Evolutionary conservation across 37 sponge, comb jelly and placozoan genomes (phyloP), one percentile per base, ranked within the genome.

Genomic region (Chondrilla cf. caribensis): DNA sequence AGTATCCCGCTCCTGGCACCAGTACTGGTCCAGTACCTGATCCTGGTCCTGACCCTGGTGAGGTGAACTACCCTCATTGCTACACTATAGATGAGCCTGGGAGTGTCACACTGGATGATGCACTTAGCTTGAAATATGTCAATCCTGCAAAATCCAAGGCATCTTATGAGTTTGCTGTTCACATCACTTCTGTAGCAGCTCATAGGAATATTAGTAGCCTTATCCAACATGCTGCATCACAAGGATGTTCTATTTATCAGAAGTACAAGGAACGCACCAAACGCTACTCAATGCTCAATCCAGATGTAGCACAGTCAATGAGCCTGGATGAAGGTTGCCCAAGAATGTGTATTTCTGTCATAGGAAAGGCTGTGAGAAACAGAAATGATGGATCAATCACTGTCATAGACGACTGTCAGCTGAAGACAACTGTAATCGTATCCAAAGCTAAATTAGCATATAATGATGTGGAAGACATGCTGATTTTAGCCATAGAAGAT

Each of bases 81-180:
- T 93, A 89, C 58, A 93, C 89, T 24, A 89, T 93, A 67, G 93
- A 93, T 64, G 87, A 89, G 14, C 65, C 84, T 42, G 82, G 54
- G 33, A 83, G 87, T 24, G 44, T 35, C 0, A 81, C 78, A 28
- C 82, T 89, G 8, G 93, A 93, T 81, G 90, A 93, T 93, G 93
- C 93, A 17, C 29, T 93, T 6, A 86, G 87, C 21, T 35, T 89
- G 28, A 47, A 40, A n/a, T 70, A n/a, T 15, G 0, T 82, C 9
- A 3, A 32, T 8, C 18, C 18, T 0, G 44, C 7, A 0, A 64
- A 1, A 3, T 39, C 39, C 26, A 58, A 22, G 11, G 21, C 35
- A 19, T n/a, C 19, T 6, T 93, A 84, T 76, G 33, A 86, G 71
- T 44, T 93, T 24, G 93, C 82, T 32, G 87, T 93, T 0, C 87